phyloP scores from a whole-genome alignment of 2,113 vertebrate species.

The Pollachius pollachius region DNA sequence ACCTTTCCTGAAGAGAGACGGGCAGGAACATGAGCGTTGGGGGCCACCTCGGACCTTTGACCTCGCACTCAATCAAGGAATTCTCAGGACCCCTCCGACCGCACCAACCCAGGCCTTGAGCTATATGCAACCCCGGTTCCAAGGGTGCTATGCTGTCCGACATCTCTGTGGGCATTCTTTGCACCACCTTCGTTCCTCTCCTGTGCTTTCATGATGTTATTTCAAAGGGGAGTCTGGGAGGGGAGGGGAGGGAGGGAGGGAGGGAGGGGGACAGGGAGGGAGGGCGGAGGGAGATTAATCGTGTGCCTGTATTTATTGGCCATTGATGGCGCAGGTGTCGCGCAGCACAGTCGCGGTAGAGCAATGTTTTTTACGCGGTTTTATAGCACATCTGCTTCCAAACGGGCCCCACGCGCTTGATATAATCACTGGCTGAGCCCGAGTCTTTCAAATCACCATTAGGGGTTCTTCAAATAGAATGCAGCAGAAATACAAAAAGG shows the following conservation, averaged over 20 bases:
- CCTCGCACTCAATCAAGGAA: conserved; percentile 34
- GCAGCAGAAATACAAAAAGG: conserved; percentile 20
- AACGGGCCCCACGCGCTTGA: conserved; percentile 43
- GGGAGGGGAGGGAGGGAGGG: conserved; percentile 20
- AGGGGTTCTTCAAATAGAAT: conserved; percentile 49
- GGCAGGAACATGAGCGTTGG: conserved; percentile 42
- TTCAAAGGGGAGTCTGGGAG: conserved; percentile 33
- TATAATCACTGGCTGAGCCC: conserved; percentile 57
- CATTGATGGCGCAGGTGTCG: conserved; percentile 70
- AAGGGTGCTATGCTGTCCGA: conserved; percentile 21
- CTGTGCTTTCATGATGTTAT: conserved; percentile 51
- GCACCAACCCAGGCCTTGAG: conserved; percentile 15
- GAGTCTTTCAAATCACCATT: conserved; percentile 56
- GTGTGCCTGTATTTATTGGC: conserved; percentile 63
- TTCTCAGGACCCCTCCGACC: conserved; percentile 3
- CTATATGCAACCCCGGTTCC: conserved; percentile 40
- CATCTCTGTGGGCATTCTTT: conserved; percentile 8
- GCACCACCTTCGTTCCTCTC: conserved; percentile 25
- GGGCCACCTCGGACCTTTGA: conserved; percentile 53
- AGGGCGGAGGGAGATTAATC: conserved; percentile 41
- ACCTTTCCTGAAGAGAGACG: conserved; percentile 58
- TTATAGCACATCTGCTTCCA: conserved; percentile 75
- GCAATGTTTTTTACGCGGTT: conserved; percentile 67
- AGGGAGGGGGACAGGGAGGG: not conserved
- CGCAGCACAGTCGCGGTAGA: conserved; percentile 54